Percentiles rank a stretch among this genome's conserved stretches.
Conservation (phyloP, 2,888 invertebrate genomes). For the Pediacus dermestoides region DNA sequence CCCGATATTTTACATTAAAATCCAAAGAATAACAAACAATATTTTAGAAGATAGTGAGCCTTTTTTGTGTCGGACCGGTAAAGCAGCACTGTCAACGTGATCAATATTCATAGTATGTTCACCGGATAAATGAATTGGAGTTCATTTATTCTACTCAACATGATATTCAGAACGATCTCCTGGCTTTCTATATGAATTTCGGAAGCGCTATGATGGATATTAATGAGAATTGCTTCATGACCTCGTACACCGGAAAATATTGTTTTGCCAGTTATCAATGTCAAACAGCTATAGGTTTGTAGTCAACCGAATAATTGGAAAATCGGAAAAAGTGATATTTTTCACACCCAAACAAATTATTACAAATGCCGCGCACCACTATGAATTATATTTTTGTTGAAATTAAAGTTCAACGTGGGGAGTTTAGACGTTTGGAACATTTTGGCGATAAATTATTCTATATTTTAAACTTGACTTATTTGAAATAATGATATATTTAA, state of each 20-base stretch:
- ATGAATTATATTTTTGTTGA: too few species aligned
- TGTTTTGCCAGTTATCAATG: slow-evolving; percentile 12
- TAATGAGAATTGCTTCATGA: slow-evolving; percentile 15
- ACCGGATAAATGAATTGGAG: slow-evolving; percentile 31
- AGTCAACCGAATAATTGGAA: slow-evolving; percentile 3
- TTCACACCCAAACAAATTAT: too few species aligned
- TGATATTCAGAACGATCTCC: slow-evolving; percentile 17
- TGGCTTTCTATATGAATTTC: slow-evolving; percentile 12
- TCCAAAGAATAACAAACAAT: too few species aligned
- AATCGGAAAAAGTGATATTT: too few species aligned
- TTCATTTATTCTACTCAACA: slow-evolving; percentile 28
- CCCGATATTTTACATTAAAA: too few species aligned
- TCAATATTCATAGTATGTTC: slow-evolving; percentile 35
- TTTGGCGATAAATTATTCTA: too few species aligned
- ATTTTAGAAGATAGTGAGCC: too few species aligned
- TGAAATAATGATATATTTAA: too few species aligned
- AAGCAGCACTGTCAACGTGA: slow-evolving; percentile 24
- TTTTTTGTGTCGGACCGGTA: slow-evolving; percentile 1
- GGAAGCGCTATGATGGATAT: slow-evolving; percentile 14
- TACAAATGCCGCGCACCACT: too few species aligned
- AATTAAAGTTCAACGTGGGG: too few species aligned
- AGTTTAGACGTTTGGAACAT: too few species aligned
- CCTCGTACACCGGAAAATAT: slow-evolving; percentile 12
- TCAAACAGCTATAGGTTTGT: slow-evolving; percentile 8
- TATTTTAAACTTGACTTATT: too few species aligned